Evolutionary conservation across 2,888 invertebrate species (phyloP).

Genomic region (Hemicrepidius hirtus): DNA sequence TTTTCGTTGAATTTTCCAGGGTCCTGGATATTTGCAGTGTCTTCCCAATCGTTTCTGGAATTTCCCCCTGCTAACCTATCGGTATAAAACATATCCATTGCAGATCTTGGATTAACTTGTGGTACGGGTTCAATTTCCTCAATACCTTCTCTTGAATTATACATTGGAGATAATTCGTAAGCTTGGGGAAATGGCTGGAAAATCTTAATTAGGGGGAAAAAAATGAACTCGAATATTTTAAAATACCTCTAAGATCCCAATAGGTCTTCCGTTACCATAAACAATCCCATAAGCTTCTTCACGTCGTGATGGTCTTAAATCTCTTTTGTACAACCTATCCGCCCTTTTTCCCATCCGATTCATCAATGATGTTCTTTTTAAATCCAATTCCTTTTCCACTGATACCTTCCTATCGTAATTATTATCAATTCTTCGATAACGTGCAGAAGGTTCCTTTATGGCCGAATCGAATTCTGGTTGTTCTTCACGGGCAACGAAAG

Average conservation of each 20-base stretch:
- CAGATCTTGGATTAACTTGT: conserved; percentile 3
- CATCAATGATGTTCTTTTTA: conserved; percentile 6
- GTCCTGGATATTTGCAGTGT: conserved; percentile 23
- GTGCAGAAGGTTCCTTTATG: neutral
- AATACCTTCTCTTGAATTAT: conserved; percentile 19
- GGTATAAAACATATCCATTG: conserved; percentile 4
- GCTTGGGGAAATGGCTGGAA: conserved; percentile 45
- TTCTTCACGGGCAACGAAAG: conserved; percentile 7
- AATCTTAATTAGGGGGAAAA: neutral
- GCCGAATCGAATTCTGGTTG: neutral
- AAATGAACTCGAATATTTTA: neutral
- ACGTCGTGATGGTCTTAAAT: neutral
- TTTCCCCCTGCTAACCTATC: neutral
- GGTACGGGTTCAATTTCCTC: conserved; percentile 23
- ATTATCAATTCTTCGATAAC: conserved; percentile 9
- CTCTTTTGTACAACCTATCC: conserved; percentile 31
- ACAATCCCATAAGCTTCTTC: conserved; percentile 58
- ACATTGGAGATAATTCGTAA: conserved; percentile 38
- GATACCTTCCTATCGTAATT: neutral
- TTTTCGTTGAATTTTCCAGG: conserved; percentile 43
- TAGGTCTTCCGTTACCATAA: conserved; percentile 59
- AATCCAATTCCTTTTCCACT: neutral
- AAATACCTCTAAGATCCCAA: conserved; percentile 58
- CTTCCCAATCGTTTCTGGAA: conserved; percentile 14
- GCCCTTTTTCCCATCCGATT: conserved; percentile 20